phyloP scores from a whole-genome alignment of 2,113 vertebrate species.

The Hippocampus mohnikei region DNA sequence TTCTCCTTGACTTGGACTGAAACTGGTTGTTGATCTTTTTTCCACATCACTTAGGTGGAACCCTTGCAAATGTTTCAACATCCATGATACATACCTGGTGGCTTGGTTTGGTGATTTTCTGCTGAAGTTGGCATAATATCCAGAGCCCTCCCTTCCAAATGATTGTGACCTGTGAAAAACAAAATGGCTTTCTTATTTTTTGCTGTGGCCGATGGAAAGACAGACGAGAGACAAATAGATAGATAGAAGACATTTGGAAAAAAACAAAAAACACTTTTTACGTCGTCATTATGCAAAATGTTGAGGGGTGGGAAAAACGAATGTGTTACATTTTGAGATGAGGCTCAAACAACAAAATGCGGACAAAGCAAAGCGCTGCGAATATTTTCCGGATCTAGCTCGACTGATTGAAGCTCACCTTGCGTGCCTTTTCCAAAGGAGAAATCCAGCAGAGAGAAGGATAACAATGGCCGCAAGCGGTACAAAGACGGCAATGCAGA shows the following conservation, averaged over 20 bases:
- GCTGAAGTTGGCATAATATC: conserved; percentile 55
- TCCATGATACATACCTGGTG: conserved; percentile 41
- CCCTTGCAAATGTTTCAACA: too few species aligned
- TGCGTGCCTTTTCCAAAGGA: conserved; percentile 18
- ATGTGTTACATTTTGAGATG: too few species aligned
- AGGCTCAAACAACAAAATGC: too few species aligned
- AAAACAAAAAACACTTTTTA: too few species aligned
- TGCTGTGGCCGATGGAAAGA: background rate
- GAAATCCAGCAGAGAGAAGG: conserved; percentile 4
- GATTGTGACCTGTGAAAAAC: conserved; percentile 28
- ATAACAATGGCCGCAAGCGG: conserved; percentile 19
- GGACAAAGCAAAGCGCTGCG: too few species aligned
- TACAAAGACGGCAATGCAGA: background rate
- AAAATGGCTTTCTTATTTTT: background rate
- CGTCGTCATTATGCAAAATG: too few species aligned
- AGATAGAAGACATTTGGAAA: background rate
- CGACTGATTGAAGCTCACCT: conserved; percentile 24
- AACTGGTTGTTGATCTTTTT: too few species aligned
- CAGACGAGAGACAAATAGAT: background rate
- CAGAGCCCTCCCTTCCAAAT: conserved; percentile 33
- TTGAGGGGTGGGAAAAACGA: too few species aligned
- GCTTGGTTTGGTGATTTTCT: conserved; percentile 17
- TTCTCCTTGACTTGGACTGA: too few species aligned
- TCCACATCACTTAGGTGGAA: too few species aligned
- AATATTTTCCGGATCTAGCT: too few species aligned